Conservation (phyloP, 2,797 vertebrate genomes). For the Buceros bicornis region DNA sequence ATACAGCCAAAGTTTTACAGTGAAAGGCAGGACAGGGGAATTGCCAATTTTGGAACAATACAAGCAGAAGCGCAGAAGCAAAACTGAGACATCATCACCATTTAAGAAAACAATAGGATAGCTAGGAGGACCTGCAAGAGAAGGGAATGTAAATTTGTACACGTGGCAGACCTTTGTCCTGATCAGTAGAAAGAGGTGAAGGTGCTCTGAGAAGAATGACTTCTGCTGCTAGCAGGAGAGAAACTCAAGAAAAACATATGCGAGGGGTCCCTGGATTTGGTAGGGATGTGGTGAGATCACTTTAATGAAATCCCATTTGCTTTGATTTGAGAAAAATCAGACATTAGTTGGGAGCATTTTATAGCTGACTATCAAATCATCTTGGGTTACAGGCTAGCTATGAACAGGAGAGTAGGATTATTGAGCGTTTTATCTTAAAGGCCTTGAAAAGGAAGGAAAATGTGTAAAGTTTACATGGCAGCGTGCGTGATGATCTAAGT, state of each 20-base stretch:
- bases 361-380: neutral
- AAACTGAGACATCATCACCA: neutral
- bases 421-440: neutral
- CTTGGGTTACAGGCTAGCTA: neutral
- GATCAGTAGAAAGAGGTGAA: neutral
- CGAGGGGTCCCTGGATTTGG: neutral
- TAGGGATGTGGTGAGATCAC: neutral
- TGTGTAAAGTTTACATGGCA: neutral
- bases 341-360: neutral
- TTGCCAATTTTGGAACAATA: neutral
- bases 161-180: neutral
- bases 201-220: neutral
- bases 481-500: neutral
- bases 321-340: neutral
- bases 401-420: neutral
- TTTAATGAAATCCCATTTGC: neutral
- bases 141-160: neutral
- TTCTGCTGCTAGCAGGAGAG: neutral
- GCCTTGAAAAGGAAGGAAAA: neutral
- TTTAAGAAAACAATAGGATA: neutral
- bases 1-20: neutral
- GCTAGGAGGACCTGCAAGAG: neutral
- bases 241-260: neutral
- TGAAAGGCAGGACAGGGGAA: neutral
- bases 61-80: neutral